Conservation (phyloP, 2,113 vertebrate species). For the Cathartes aura region DNA sequence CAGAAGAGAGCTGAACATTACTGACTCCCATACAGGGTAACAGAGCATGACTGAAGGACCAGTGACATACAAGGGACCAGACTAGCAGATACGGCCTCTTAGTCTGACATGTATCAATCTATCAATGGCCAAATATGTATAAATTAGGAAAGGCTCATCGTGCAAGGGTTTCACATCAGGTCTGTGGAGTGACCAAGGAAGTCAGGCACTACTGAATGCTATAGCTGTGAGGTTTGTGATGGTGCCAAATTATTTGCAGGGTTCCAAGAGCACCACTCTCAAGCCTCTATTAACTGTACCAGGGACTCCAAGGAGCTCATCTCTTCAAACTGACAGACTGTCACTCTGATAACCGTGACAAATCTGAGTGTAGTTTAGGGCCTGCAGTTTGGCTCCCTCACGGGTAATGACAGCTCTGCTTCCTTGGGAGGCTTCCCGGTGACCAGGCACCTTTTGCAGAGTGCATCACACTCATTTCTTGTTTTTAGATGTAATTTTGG, state of each 20-base stretch:
- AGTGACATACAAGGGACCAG: neutral
- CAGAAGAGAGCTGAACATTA: neutral
- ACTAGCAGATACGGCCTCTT: neutral
- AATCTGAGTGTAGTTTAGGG: neutral
- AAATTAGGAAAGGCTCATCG: rapidly evolving
- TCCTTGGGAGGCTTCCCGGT: neutral
- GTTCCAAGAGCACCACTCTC: neutral
- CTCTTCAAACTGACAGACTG: neutral
- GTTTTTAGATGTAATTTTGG: neutral
- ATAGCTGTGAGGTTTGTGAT: neutral
- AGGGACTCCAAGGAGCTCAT: neutral
- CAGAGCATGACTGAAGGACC: neutral
- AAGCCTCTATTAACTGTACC: neutral
- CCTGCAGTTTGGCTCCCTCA: neutral
- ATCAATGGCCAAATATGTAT: neutral
- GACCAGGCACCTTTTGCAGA: neutral
- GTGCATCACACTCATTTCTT: neutral
- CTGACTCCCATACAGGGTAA: neutral
- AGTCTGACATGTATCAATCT: neutral
- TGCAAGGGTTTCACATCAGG: neutral
- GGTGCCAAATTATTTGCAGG: neutral
- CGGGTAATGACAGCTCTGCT: neutral
- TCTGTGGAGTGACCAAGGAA: neutral
- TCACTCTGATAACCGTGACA: neutral
- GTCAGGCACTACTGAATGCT: neutral